These are phyloP conservation scores for Tragelaphus oryx DNA, from an alignment of 2,797 vertebrate genomes.

Conservation along the genomic window DNA sequence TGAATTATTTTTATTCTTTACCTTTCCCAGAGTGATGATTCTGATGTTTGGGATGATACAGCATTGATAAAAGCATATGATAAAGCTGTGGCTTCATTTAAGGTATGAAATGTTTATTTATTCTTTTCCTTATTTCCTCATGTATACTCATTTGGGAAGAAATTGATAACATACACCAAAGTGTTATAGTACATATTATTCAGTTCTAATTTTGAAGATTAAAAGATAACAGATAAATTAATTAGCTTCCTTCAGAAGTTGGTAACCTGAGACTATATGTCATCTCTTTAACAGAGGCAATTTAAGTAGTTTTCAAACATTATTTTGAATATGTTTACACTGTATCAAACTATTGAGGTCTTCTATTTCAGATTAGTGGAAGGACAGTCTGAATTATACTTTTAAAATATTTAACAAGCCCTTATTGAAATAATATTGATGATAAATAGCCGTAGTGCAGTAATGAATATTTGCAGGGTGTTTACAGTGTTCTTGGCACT, in stretches of 20 bases:
- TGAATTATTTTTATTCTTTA: slow-evolving; percentile 37
- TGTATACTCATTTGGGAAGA: neutral
- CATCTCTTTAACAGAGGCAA: neutral
- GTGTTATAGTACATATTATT: neutral
- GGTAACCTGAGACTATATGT: neutral
- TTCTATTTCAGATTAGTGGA: neutral
- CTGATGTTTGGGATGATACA: slow-evolving; percentile 98
- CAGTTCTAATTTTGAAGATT: slow-evolving; percentile 30
- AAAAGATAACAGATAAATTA: slow-evolving; percentile 2
- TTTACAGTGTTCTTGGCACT: neutral
- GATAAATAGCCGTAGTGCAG: neutral
- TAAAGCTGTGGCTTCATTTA: slow-evolving; percentile 96
- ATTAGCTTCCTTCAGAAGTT: neutral
- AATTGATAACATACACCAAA: neutral
- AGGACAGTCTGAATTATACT: neutral
- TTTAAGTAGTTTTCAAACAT: neutral
- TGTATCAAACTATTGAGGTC: neutral
- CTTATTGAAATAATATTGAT: neutral
- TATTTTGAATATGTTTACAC: neutral
- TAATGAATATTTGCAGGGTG: neutral
- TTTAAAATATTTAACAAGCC: neutral
- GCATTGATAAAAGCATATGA: slow-evolving; percentile 97
- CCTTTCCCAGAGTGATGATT: slow-evolving; percentile 90
- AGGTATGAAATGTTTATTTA: slow-evolving; percentile 82
- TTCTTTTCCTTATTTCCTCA: neutral